Evolutionary conservation across 1,140 invertebrate genomes (phyloP), one percentile per base, ranked within the genome.

Genomic region (Zaprionus davidi): DNA sequence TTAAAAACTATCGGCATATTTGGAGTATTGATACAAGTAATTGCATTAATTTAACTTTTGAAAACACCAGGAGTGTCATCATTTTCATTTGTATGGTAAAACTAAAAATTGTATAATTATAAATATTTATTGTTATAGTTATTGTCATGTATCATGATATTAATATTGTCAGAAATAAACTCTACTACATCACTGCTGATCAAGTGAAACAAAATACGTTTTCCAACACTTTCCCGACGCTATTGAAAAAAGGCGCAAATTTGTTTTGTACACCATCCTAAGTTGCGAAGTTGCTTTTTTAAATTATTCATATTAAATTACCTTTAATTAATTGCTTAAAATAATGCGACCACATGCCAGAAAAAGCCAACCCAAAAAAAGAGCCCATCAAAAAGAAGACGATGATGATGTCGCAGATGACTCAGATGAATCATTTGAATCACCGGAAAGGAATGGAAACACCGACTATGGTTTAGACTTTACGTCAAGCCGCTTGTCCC

Each of bases 401-500:
- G 62, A 41, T 28, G 62, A 41, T 26, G 24, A 26, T 0, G 5
- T 6, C 12, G 60, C 53, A 24, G 56, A 82, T 31, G 73, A 76
- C 7, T 31, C 28, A 2, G 49, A 56, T 1, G 15, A 5, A 3
- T 9, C 51, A 55, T 85, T 90, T 46, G 36, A 46, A 17, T 71
- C 90, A n/a, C 79, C 74, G 2, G 63, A 53, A 0, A 12, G 12
- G 2, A 56, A 83, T 1, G 31, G 78, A 3, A 67, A 24, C 13
- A 90, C 86, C 2, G 86, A 90, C 69, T 91, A 91, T 46, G 88
- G 79, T 46, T 63, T 88, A 15, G 84, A 88, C 2, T 82, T 80
- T 57, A 85, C 77, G 15, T 82, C 71, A 2, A 91, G 74, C 7
- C 65, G 57, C n/a, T 60, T 88, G 6, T 53, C 53, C 5, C 41